phyloP scores from a whole-genome alignment of 1,140 invertebrate species.

The Drosophila parabipectinata region DNA sequence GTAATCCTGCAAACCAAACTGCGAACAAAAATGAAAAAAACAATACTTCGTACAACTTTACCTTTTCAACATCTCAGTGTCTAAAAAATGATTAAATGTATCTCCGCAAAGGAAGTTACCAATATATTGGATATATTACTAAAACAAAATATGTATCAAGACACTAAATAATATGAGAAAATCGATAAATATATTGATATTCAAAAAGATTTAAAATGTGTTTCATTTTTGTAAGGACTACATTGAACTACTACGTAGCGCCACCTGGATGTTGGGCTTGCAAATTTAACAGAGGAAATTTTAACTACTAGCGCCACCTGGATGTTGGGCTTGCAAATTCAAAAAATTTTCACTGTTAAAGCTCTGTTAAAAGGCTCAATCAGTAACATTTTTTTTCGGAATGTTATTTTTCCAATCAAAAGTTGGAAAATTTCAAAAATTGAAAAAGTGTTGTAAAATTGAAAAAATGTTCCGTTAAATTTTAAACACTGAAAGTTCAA shows the following conservation, averaged over 20 bases:
- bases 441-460: too few species aligned
- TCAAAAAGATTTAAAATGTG: slow-evolving; percentile 47
- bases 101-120: slow-evolving; percentile 35
- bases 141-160: slow-evolving; percentile 44
- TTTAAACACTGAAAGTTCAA: too few species aligned
- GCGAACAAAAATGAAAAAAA: neutral
- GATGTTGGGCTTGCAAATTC: too few species aligned
- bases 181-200: slow-evolving; percentile 78
- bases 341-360: too few species aligned
- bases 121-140: slow-evolving; percentile 64
- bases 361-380: too few species aligned
- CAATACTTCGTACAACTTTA: slow-evolving; percentile 76
- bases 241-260: neutral
- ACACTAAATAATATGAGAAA: slow-evolving; percentile 64
- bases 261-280: neutral
- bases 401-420: too few species aligned
- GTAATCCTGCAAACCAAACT: slow-evolving; percentile 30
- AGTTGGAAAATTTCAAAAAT: too few species aligned
- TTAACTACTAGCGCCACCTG: too few species aligned
- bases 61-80: slow-evolving; percentile 81
- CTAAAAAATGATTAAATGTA: slow-evolving; percentile 53
- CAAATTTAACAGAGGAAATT: too few species aligned
- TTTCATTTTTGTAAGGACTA: slow-evolving; percentile 6
- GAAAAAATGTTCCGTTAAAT: too few species aligned
- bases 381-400: too few species aligned